Conservation (phyloP, 2,888 invertebrate species). For the Drosophila niveifrons region DNA sequence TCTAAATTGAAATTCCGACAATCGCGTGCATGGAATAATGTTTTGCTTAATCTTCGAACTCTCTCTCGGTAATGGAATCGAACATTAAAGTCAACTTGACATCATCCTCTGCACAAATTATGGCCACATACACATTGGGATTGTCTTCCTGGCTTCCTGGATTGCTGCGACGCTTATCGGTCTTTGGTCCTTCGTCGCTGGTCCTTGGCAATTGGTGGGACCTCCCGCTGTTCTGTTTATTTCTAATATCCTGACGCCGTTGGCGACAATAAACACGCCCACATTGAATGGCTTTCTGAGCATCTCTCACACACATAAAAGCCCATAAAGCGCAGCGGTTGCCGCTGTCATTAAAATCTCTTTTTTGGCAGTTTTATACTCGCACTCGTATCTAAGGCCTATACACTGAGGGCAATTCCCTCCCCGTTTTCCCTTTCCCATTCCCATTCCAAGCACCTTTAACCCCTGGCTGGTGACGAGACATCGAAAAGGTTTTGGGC, state of each 20-base stretch:
- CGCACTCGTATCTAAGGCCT: conserved; percentile 60
- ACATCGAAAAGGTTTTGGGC: conserved; percentile 52
- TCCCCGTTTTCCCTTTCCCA: no score
- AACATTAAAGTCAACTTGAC: conserved; percentile 39
- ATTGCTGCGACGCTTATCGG: conserved; percentile 50
- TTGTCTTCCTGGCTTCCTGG: conserved; percentile 30
- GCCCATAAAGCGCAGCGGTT: conserved; percentile 77
- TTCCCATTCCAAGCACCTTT: conserved; percentile 59
- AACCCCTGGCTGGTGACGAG: conserved; percentile 51
- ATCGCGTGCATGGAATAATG: conserved; percentile 1
- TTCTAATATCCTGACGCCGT: conserved; percentile 75
- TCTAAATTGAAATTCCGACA: conserved; percentile 8
- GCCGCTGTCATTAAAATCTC: conserved; percentile 77
- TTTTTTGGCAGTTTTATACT: conserved; percentile 62
- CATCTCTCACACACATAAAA: conserved; percentile 43
- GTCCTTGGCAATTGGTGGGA: conserved; percentile 26
- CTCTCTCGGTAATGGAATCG: conserved; percentile 11
- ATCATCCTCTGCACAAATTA: conserved; percentile 43
- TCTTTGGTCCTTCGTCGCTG: conserved; percentile 5
- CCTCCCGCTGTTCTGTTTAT: conserved; percentile 72
- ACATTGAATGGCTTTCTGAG: conserved; percentile 50
- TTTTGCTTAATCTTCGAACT: conserved; percentile 11
- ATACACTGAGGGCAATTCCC: conserved; percentile 58
- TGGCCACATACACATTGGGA: conserved; percentile 34
- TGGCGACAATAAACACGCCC: conserved; percentile 77